A percentile compares a stretch with the other conserved stretches of the same genome.
These are phyloP conservation scores for Okapia johnstoni DNA, from an alignment of 2,113 vertebrate species.

Conservation along the genomic window DNA sequence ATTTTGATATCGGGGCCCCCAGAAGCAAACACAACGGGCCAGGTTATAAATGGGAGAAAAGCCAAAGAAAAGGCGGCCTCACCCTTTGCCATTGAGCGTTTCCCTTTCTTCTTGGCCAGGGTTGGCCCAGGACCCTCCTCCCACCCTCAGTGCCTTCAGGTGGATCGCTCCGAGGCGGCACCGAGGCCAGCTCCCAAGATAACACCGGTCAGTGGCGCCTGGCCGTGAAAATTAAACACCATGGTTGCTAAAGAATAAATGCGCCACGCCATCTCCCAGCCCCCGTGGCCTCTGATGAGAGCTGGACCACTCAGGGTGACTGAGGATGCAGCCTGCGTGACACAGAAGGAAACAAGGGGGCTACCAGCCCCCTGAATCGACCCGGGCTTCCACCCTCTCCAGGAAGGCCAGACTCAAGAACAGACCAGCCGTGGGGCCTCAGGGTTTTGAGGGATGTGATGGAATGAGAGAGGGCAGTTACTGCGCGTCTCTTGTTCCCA, in stretches of 20 bases:
- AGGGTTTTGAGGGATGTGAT: too few relatives aligned
- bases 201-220: not conserved
- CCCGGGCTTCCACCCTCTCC: not conserved
- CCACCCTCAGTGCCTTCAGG: not conserved
- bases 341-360: not conserved
- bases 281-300: not conserved
- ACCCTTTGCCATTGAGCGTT: conserved; percentile 2
- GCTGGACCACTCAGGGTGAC: not conserved
- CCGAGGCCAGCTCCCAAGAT: conserved; percentile 52
- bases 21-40: conserved; percentile 60
- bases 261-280: not conserved
- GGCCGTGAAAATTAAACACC: conserved; percentile 7
- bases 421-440: too few relatives aligned
- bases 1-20: conserved; percentile 61
- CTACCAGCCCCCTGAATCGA: not conserved
- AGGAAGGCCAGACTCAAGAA: not conserved
- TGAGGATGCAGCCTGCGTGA: not conserved
- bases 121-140: not conserved
- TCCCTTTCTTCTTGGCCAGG: conserved; percentile 30
- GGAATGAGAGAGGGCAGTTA: not conserved
- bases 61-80: conserved; percentile 28
- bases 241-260: not conserved
- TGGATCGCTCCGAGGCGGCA: not conserved
- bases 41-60: conserved; percentile 54
- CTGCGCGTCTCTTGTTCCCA: not conserved